These are phyloP conservation scores for Athrips mouffetella DNA, from an alignment of 2,888 invertebrate species.

Conservation along the genomic window DNA sequence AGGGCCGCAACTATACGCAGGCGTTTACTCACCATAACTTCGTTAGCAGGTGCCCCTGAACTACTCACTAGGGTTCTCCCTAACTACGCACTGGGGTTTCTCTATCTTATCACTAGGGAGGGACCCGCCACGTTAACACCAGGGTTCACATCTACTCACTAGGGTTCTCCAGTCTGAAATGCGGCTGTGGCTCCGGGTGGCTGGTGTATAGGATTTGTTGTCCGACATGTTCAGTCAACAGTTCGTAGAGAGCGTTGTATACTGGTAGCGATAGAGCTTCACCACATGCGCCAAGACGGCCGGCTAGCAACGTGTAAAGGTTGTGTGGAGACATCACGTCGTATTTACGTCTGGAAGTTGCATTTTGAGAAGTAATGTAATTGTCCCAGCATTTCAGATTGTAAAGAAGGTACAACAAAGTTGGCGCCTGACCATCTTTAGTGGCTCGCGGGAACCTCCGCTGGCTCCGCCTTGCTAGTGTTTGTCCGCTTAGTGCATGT, in stretches of 20 bases:
- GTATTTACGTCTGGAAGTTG: slow-evolving; percentile 94
- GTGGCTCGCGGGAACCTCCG: no score
- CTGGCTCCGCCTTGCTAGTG: no score
- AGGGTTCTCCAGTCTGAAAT: slow-evolving; percentile 96
- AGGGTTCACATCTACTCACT: slow-evolving; percentile 85
- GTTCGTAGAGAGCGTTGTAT: slow-evolving; percentile 99
- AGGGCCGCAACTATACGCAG: no score
- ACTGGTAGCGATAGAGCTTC: slow-evolving; percentile 94
- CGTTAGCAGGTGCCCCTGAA: no score
- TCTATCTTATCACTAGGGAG: neutral
- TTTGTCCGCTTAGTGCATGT: no score
- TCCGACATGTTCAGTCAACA: slow-evolving; percentile 97
- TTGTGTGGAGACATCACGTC: slow-evolving; percentile 99
- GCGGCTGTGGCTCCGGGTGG: slow-evolving; percentile 97
- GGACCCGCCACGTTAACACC: no score
- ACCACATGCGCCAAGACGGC: slow-evolving; percentile 86
- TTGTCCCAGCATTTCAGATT: no score
- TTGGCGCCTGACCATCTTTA: no score
- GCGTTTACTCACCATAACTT: no score
- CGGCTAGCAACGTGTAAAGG: slow-evolving; percentile 96
- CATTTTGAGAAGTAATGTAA: no score
- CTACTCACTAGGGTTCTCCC: neutral
- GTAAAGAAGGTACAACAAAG: no score
- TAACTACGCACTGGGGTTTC: neutral
- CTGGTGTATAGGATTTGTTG: slow-evolving; percentile 95